A percentile compares a stretch with the other conserved stretches of the same genome.
phyloP scores from a whole-genome alignment of 30 jellyfish, hydroid and myxozoan species.

The Mastigias papua region DNA sequence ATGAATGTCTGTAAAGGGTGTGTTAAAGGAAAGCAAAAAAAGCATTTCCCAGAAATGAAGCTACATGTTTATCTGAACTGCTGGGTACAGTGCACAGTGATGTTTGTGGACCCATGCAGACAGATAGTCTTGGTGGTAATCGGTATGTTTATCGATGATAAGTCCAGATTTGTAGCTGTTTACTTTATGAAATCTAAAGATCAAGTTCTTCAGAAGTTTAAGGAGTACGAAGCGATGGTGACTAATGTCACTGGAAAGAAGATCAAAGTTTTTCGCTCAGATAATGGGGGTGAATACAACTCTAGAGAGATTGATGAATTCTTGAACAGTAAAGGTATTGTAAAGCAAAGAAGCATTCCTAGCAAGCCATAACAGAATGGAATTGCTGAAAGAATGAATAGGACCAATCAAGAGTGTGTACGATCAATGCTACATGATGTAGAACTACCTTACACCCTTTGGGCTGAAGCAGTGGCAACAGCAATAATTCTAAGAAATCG shows the following conservation, averaged over 20 bases:
- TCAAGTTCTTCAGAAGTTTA: slow-evolving; percentile 35
- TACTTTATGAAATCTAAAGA: slow-evolving; percentile 30
- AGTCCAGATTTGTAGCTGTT: slow-evolving; percentile 37
- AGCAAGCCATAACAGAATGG: slow-evolving; percentile 44
- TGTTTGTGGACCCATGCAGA: slow-evolving; percentile 44
- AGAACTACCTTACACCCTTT: slow-evolving; percentile 14
- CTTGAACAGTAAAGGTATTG: slow-evolving; percentile 24
- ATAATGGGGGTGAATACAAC: slow-evolving; percentile 66
- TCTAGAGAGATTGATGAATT: slow-evolving; percentile 35
- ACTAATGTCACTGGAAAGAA: slow-evolving; percentile 34
- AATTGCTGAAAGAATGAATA: too few species aligned
- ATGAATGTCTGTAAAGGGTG: slow-evolving; percentile 21
- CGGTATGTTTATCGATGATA: slow-evolving; percentile 53
- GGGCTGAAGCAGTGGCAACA: slow-evolving; percentile 13
- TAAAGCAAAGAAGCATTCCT: slow-evolving; percentile 22
- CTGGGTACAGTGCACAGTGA: slow-evolving; percentile 20
- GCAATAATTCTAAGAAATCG: slow-evolving; percentile 14
- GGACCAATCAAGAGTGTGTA: slow-evolving; percentile 1
- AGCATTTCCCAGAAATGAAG: slow-evolving; percentile 59
- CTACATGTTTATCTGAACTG: slow-evolving; percentile 10
- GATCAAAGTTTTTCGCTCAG: slow-evolving; percentile 32
- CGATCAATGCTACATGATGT: slow-evolving; percentile 52
- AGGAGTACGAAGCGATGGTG: slow-evolving; percentile 40
- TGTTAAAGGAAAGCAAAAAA: slow-evolving; percentile 36
- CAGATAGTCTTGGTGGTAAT: slow-evolving; percentile 32